These are phyloP conservation scores for Malurus splendens DNA, from an alignment of 2,797 vertebrate genomes.

Conservation along the genomic window DNA sequence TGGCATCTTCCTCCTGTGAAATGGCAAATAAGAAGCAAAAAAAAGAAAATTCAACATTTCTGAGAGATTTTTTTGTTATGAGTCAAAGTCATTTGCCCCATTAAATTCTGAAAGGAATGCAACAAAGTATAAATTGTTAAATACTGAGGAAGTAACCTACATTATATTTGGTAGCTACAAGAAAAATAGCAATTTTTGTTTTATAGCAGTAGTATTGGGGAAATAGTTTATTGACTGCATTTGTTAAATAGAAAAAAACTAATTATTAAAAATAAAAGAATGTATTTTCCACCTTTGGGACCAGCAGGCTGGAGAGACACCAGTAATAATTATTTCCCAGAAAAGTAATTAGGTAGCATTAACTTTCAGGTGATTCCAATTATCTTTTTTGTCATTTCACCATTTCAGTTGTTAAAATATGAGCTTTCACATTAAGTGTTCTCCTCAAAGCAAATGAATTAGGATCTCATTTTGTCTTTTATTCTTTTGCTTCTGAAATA, in stretches of 20 bases:
- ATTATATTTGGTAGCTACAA: neutral
- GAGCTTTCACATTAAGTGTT: neutral
- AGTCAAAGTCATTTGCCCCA: neutral
- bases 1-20: neutral
- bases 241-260: neutral
- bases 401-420: neutral
- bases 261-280: neutral
- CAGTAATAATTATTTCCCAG: neutral
- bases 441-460: slow-evolving; percentile 1
- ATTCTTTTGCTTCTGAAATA: neutral
- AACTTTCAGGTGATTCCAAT: neutral
- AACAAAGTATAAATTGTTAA: neutral
- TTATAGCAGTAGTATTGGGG: neutral
- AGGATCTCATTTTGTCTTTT: neutral
- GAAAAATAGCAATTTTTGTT: neutral
- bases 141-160: neutral
- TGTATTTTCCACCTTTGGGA: neutral
- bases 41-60: neutral
- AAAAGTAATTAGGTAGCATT: neutral
- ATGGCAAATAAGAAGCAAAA: neutral
- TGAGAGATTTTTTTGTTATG: neutral
- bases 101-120: neutral
- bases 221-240: neutral
- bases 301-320: neutral
- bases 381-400: neutral